Percentiles rank a stretch among this genome's conserved stretches.
Evolutionary conservation across 2,797 vertebrate genomes (phyloP).

Genomic region (Enteromius unitaeniatus): DNA sequence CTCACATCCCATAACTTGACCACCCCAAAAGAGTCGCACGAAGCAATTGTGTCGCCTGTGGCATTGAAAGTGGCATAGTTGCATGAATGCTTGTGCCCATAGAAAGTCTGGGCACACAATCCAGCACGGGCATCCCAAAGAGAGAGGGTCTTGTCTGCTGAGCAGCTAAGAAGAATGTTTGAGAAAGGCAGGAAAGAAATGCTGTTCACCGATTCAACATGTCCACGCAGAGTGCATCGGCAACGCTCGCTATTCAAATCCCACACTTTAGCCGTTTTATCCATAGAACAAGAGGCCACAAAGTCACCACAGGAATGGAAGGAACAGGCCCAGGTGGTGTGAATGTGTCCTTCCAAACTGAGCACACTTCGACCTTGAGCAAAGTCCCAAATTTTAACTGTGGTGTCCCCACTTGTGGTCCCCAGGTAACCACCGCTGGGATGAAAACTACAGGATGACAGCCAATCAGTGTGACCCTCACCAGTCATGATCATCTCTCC

Average conservation of each 20-base stretch:
- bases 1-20: constrained; percentile 85
- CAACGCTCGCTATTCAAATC: constrained; percentile 84
- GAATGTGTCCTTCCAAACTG: constrained; percentile 74
- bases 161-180: constrained; percentile 72
- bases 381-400: constrained; percentile 79
- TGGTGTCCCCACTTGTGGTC: constrained; percentile 78
- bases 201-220: constrained; percentile 83
- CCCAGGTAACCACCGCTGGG: constrained; percentile 82
- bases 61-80: constrained; percentile 78
- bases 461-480: constrained; percentile 86
- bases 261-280: constrained; percentile 83
- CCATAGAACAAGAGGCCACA: constrained; percentile 86
- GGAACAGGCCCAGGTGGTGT: constrained; percentile 72
- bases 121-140: constrained; percentile 77
- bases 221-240: constrained; percentile 77
- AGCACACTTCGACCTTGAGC: constrained; percentile 69
- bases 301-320: constrained; percentile 82
- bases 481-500: constrained; percentile 80
- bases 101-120: constrained; percentile 75
- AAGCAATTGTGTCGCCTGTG: constrained; percentile 76
- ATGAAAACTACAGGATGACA: constrained; percentile 85
- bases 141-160: constrained; percentile 69
- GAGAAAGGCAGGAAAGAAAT: constrained; percentile 81
- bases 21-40: constrained; percentile 79
- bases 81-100: constrained; percentile 81